Evolutionary conservation across 2,797 vertebrate species (phyloP), one percentile per base, ranked within the genome.

Genomic region (Sitta carolinensis): DNA sequence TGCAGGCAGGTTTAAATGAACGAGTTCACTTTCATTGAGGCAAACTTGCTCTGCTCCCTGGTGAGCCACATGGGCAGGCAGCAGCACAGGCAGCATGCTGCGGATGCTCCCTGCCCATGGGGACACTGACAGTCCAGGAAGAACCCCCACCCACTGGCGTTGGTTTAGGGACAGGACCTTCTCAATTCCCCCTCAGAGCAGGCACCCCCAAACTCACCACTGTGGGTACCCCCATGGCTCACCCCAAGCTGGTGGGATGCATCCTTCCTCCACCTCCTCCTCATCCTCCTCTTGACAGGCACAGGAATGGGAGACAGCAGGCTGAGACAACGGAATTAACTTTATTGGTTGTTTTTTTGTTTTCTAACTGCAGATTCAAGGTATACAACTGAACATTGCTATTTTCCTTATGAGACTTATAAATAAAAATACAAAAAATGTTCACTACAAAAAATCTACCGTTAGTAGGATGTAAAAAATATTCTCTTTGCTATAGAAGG

Each of bases 401-500:
- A 99, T 99, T 98, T 98, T 98, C 96, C 97, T 98, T 98, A 99
- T 99, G 98, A 99, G 98, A 99, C 98, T 99, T 98, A 99, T 99
- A 99, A 99, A 99, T 99, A 99, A 98, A 99, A 99, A 99, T 98
- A 99, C 98, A 99, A 98, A 99, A 98, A 98, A 98, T 97, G 98
- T 98, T 97, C 98, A 99, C 98, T 99, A 99, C 98, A 98, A 99
- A 99, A 98, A 98, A 98, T 99, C 98, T 99, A 99, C 98, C 90
- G 97, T 99, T 99, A 99, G 99, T 99, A 99, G 98, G 98, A 98
- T 99, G 98, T 99, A 98, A 99, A 99, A 99, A 98, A 98, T 98
- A 98, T 98, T 98, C 98, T 98, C 98, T 98, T 99, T 98, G 99
- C 98, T 98, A 98, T 99, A 98, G 99, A 99, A 99, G 99, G 99